Percentiles rank a stretch among this genome's conserved stretches.
Conservation (phyloP, 2,888 invertebrate genomes). For the Lampropteryx suffumata region DNA sequence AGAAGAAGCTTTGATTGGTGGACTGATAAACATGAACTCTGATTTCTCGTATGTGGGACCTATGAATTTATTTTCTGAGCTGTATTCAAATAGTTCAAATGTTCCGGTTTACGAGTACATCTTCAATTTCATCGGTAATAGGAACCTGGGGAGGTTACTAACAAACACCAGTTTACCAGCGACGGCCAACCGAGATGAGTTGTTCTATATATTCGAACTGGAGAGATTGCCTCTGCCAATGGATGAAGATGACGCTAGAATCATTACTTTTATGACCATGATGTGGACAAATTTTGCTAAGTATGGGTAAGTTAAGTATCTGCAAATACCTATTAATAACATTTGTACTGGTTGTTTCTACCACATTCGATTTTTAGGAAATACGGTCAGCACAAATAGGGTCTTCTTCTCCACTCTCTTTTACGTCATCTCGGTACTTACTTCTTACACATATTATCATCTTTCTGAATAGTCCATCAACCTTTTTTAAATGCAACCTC, state of each 20-base stretch:
- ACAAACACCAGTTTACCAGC: conserved; percentile 68
- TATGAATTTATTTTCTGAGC: conserved; percentile 61
- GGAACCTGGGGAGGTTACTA: conserved; percentile 66
- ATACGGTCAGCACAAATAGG: no score
- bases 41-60: conserved; percentile 72
- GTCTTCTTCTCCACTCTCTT: no score
- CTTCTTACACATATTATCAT: no score
- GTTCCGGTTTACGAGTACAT: conserved; percentile 61
- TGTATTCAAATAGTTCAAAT: conserved; percentile 58
- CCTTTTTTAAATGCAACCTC: no score
- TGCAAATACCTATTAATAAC: no score
- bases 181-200: conserved; percentile 64
- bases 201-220: conserved; percentile 70
- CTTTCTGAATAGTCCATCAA: no score
- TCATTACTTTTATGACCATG: conserved; percentile 72
- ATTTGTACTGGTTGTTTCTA: no score
- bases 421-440: no score
- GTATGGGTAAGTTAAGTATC: conserved; percentile 64
- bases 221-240: conserved; percentile 66
- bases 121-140: conserved; percentile 66
- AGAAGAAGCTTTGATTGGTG: conserved; percentile 66
- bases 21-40: conserved; percentile 68
- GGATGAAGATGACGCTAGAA: conserved; percentile 70
- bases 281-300: conserved; percentile 80
- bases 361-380: no score